A percentile compares a stretch with the other conserved stretches of the same genome.
Conservation (phyloP, 2,113 vertebrate genomes). For the Neodon shergylaensis region DNA sequence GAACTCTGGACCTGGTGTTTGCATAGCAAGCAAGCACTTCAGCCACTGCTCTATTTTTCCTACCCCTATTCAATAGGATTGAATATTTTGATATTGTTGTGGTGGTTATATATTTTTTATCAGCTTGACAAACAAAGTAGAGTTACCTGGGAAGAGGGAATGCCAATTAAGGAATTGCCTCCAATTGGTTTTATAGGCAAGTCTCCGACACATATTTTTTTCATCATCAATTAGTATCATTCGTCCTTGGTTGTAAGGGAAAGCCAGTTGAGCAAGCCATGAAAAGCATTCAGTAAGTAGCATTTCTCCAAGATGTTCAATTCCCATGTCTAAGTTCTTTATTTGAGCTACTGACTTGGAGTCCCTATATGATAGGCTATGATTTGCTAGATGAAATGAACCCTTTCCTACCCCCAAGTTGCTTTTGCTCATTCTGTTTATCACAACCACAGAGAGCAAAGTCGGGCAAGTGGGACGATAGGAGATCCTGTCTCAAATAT, state of each 20-base stretch:
- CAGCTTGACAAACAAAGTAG: neutral
- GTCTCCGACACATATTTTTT: neutral
- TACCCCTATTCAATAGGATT: neutral
- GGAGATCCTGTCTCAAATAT: neutral
- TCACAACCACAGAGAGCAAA: neutral
- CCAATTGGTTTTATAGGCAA: fast-evolving
- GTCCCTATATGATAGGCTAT: neutral
- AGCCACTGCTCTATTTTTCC: neutral
- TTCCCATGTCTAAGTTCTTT: neutral
- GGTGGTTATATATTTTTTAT: neutral
- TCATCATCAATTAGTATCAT: neutral
- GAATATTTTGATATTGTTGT: neutral
- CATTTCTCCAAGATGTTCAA: neutral
- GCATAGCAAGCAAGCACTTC: neutral
- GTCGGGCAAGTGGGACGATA: too few relatives aligned
- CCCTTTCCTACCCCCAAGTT: neutral
- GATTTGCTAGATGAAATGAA: neutral
- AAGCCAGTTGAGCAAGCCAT: neutral
- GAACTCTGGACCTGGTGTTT: neutral
- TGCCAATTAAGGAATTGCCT: neutral
- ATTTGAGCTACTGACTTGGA: neutral
- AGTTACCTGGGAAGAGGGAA: neutral
- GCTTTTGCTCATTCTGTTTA: neutral
- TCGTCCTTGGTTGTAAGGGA: neutral
- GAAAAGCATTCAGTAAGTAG: neutral